Evolutionary conservation across 2,888 invertebrate genomes (phyloP), one percentile per base, ranked within the genome.

Genomic region (Zelleria hepariella): DNA sequence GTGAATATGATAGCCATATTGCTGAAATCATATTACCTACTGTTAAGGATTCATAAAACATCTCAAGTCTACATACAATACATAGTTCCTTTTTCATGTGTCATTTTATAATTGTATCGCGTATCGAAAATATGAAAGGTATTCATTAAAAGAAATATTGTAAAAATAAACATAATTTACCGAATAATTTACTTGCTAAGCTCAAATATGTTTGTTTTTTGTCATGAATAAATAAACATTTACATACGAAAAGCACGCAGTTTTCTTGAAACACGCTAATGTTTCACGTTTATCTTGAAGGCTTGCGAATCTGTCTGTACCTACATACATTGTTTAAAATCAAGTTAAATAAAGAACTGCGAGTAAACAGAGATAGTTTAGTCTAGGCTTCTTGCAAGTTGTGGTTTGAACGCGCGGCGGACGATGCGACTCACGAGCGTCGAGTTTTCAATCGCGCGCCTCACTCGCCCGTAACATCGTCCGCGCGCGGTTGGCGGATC

Each of bases 31-130:
- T 42, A 42, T 70, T 74, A 74, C 77, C 72, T 72, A 70, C 57
- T 42, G 65, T 76, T 77, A 73, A 75, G 74, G 66, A 23, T 68
- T 75, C 77, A 76, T 75, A 65, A 75, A 74, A 77, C 82, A 84
- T 84, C 81, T 85, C 84, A 81, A 84, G 80, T 86, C 78, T 78
- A 79, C 74, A 80, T 84, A 77, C 88, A 85, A 49, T 42, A 42
- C 32, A 89, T 83, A 87, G 89, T 89, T 89, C 89, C 89, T 89
- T 83, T 86, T 75, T 83, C 78, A 86, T 86, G 89, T 89, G 89
- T 89, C 88, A 88, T 89, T 79, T 83, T 74, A 71, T 84, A 81
- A 80, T 80, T 81, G 76, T 83, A 84, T 42, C 75, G 74, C 77
- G 74, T 83, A 78, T 80, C 77, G 74, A 77, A 77, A 69, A 75